Conservation (phyloP, 2,797 vertebrate genomes). For the Alfaro cultratus region DNA sequence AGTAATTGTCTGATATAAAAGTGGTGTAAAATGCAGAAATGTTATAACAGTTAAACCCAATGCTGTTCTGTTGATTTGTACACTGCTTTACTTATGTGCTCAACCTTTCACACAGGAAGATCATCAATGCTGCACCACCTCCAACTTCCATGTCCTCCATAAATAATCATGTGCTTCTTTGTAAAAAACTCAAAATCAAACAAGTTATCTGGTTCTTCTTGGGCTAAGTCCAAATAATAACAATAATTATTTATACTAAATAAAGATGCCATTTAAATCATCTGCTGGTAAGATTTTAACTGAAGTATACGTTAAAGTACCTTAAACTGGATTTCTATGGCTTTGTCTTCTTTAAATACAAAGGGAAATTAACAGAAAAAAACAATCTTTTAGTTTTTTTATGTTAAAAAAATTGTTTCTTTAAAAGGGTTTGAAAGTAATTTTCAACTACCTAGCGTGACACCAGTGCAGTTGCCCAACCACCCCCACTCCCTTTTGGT, state of each 20-base stretch:
- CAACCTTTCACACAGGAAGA: slow-evolving; percentile 4
- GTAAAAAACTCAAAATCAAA: neutral
- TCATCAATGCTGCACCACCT: neutral
- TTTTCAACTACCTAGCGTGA: neutral
- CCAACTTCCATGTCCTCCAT: neutral
- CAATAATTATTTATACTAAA: neutral
- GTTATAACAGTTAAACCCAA: neutral
- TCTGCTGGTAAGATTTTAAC: neutral
- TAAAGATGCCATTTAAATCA: neutral
- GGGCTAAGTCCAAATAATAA: neutral
- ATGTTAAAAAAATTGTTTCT: slow-evolving; percentile 13
- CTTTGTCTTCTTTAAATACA: neutral
- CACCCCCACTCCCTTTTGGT: slow-evolving; percentile 57
- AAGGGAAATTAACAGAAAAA: neutral
- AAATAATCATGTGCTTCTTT: neutral
- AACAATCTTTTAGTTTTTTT: neutral
- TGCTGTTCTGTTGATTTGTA: neutral
- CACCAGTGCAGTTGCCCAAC: slow-evolving; percentile 27
- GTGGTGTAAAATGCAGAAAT: neutral
- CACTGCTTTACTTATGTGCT: neutral
- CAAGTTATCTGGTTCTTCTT: neutral
- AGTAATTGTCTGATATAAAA: neutral
- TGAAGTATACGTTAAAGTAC: neutral
- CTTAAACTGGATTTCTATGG: neutral
- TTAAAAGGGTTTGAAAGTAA: slow-evolving; percentile 10